Evolutionary conservation across 1,140 invertebrate genomes (phyloP).

Genomic region (Zaprionus camerounensis): DNA sequence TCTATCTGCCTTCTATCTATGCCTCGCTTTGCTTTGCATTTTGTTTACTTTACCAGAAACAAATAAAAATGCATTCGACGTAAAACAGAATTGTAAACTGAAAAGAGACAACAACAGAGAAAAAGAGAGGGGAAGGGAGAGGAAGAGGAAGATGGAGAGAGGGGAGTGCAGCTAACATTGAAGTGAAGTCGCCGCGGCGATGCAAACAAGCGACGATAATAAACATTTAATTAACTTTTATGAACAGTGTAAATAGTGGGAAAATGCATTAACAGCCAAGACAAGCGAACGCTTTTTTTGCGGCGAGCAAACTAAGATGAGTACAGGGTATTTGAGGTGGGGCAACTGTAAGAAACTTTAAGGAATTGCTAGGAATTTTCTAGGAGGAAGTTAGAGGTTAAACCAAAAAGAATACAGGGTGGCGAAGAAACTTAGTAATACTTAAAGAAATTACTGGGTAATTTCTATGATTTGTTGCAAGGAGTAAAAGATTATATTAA

Average conservation of each 20-base stretch:
- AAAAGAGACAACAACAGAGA: conserved; percentile 11
- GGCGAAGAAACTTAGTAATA: too few relatives aligned
- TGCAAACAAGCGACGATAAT: conserved; percentile 56
- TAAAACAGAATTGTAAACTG: conserved; percentile 17
- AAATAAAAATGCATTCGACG: conserved; percentile 58
- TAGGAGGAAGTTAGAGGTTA: not conserved
- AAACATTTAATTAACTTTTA: conserved; percentile 83
- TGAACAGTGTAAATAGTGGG: conserved; percentile 73
- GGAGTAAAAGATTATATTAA: too few relatives aligned
- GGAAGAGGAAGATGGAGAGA: not conserved
- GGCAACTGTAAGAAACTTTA: not conserved
- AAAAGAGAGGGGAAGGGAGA: not conserved
- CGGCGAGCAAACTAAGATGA: conserved; percentile 8
- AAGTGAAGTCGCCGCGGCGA: conserved; percentile 34
- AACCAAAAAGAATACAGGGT: too few relatives aligned
- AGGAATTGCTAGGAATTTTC: not conserved
- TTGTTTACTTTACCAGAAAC: conserved; percentile 75
- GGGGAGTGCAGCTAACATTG: conserved; percentile 17
- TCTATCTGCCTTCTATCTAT: conserved; percentile 53
- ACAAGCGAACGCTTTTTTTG: conserved; percentile 26
- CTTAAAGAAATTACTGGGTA: too few relatives aligned
- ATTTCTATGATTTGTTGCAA: too few relatives aligned
- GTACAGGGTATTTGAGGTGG: not conserved
- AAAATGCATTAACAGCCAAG: conserved; percentile 58
- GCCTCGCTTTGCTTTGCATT: conserved; percentile 37